Evolutionary conservation across 2,113 vertebrate genomes (phyloP).

Genomic region (Oreocharis arfaki): DNA sequence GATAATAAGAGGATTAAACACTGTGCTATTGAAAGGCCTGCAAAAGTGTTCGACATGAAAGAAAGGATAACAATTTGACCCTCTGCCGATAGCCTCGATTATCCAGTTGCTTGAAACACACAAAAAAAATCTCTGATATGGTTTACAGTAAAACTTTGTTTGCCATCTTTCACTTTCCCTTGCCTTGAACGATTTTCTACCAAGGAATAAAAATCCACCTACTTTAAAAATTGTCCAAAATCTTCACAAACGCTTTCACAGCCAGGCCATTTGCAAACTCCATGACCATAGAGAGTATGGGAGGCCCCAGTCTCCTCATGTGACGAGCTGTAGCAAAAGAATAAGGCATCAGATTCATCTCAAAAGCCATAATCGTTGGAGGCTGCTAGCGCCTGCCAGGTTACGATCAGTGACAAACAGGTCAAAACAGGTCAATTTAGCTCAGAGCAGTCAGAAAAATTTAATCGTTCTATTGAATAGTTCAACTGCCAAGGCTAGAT

Average conservation of each 20-base stretch:
- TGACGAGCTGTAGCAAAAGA: constrained; percentile 84
- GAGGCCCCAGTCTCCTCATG: constrained; percentile 94
- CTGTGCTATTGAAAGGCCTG: constrained; percentile 17
- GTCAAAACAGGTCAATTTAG: constrained; percentile 83
- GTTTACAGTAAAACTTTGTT: constrained; percentile 8
- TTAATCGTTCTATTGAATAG: constrained; percentile 82
- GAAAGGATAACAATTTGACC: constrained; percentile 11
- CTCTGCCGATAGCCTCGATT: neutral
- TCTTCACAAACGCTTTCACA: constrained; percentile 99
- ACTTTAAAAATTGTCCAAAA: constrained; percentile 99
- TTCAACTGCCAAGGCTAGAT: constrained; percentile 83
- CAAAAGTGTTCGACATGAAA: constrained; percentile 39
- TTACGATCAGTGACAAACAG: constrained; percentile 82
- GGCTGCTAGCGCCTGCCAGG: constrained; percentile 81
- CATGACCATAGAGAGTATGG: constrained; percentile 97
- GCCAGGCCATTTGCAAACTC: constrained; percentile 99
- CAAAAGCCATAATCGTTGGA: constrained; percentile 76
- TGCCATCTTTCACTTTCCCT: neutral
- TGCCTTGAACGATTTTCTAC: neutral
- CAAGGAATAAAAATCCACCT: constrained; percentile 68
- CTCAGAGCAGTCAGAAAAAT: constrained; percentile 83
- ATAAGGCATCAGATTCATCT: constrained; percentile 75
- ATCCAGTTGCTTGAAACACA: constrained; percentile 38
- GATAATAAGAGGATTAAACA: constrained; percentile 34
- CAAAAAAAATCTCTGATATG: neutral